A percentile compares a stretch with the other conserved stretches of the same genome.
Evolutionary conservation across 2,888 invertebrate genomes (phyloP).

Genomic region (Scaptodrosophila latifasciaeformis): DNA sequence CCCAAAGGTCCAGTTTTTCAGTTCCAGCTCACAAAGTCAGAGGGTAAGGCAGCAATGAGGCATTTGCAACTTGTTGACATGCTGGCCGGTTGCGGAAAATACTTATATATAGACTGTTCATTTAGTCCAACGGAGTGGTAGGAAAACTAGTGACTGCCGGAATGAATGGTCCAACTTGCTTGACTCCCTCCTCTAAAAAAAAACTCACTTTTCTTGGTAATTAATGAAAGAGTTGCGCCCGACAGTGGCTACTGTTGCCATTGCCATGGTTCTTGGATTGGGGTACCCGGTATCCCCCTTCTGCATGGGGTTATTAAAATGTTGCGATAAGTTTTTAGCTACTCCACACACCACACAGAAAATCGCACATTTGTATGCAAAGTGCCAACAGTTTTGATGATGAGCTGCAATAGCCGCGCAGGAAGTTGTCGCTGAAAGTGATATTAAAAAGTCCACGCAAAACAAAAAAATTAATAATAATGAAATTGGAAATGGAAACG

Average conservation of each 20-base stretch:
- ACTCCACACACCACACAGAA: slow-evolving; percentile 18
- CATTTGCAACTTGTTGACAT: slow-evolving; percentile 54
- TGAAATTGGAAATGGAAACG: no score
- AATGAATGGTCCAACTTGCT: no score
- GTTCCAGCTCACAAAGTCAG: slow-evolving; percentile 30
- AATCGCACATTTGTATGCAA: slow-evolving; percentile 61
- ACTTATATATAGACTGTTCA: slow-evolving; percentile 47
- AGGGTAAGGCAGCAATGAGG: slow-evolving; percentile 46
- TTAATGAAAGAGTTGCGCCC: slow-evolving; percentile 57
- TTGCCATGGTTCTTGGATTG: slow-evolving; percentile 54
- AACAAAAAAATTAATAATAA: no score
- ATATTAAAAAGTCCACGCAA: slow-evolving; percentile 60
- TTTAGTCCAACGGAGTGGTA: slow-evolving; percentile 38
- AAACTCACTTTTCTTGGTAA: slow-evolving; percentile 69
- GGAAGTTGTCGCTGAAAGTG: slow-evolving; percentile 68
- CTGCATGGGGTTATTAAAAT: slow-evolving; percentile 57
- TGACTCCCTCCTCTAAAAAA: no score
- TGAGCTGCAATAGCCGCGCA: slow-evolving; percentile 38
- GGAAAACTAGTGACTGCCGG: slow-evolving; percentile 43
- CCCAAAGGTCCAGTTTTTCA: no score
- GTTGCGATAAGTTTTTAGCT: slow-evolving; percentile 56
- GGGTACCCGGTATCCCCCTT: slow-evolving; percentile 1
- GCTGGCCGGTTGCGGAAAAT: slow-evolving; percentile 47
- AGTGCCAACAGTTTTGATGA: slow-evolving; percentile 64
- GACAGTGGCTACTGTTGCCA: slow-evolving; percentile 10